Conservation (phyloP, 2,797 vertebrate species). For the Syncerus caffer region DNA sequence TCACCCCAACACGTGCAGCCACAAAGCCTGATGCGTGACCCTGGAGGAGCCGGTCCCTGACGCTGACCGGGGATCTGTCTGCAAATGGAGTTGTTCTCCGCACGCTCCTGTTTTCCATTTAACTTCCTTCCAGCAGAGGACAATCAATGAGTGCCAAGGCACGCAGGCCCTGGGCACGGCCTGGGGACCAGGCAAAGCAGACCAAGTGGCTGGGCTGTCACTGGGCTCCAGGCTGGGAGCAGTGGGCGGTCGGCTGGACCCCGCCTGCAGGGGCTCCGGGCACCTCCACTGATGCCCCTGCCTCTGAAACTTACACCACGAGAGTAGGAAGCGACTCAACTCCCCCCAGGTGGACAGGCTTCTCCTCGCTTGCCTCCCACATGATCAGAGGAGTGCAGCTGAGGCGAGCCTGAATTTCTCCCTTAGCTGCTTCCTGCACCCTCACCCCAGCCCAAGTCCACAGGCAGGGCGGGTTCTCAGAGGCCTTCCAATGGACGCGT, state of each 20-base stretch:
- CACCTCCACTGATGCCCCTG: fast-evolving
- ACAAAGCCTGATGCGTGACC: not conserved
- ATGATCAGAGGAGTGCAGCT: not conserved
- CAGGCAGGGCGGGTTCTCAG: not conserved
- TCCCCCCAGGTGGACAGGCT: fast-evolving
- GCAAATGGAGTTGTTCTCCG: not conserved
- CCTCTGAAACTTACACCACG: not conserved
- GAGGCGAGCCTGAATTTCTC: not conserved
- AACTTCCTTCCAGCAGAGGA: not conserved
- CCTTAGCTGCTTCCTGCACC: not conserved
- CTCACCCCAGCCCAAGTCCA: not conserved
- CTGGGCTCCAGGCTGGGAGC: not conserved
- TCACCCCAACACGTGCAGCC: not conserved
- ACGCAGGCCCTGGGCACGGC: not conserved
- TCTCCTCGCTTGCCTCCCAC: not conserved
- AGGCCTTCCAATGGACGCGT: fast-evolving
- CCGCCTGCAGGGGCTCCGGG: not conserved
- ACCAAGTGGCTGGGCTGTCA: fast-evolving
- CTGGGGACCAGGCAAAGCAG: too few relatives aligned
- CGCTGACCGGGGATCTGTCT: not conserved
- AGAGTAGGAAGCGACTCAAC: not conserved
- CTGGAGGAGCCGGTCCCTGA: not conserved
- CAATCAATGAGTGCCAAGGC: not conserved
- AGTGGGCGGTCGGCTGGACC: not conserved
- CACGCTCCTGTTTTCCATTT: not conserved